Evolutionary conservation across 1,140 invertebrate genomes (phyloP).

Genomic region (Aphaenogaster rudis): DNA sequence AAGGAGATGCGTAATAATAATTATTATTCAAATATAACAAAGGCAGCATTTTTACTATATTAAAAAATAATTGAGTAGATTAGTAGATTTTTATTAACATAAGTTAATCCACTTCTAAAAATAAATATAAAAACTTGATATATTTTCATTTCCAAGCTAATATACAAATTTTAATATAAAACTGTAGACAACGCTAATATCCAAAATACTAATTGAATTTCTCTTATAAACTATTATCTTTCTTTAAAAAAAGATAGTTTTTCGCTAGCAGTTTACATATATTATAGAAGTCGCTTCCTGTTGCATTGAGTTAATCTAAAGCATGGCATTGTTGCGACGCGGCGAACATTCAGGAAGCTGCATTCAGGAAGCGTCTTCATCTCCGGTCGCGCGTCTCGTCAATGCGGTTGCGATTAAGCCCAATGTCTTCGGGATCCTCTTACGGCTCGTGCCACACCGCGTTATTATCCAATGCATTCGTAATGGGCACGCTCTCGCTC

Average conservation of each 20-base stretch:
- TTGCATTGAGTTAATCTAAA: constrained; percentile 21
- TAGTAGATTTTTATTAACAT: neutral
- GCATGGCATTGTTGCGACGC: too few species aligned
- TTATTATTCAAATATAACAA: neutral
- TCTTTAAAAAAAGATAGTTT: neutral
- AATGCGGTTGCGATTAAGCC: constrained; percentile 28
- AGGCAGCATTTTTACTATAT: neutral
- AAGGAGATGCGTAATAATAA: neutral
- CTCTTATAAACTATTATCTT: too few species aligned
- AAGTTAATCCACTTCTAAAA: neutral
- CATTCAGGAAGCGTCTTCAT: constrained; percentile 28
- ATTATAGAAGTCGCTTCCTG: neutral
- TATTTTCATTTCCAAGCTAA: neutral
- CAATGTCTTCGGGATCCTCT: constrained; percentile 65
- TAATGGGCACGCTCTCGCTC: constrained; percentile 71
- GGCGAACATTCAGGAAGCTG: constrained; percentile 26
- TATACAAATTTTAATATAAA: neutral
- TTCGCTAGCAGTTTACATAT: neutral
- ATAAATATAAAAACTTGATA: neutral
- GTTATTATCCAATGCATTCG: constrained; percentile 78
- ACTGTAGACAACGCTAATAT: neutral
- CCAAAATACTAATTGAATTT: neutral
- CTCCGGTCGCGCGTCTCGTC: constrained; percentile 11
- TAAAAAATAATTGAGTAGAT: neutral
- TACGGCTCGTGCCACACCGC: constrained; percentile 67